Base-by-base conservation (phyloP, 2,888 invertebrate genomes). In the Eristalis intricaria region DNA sequence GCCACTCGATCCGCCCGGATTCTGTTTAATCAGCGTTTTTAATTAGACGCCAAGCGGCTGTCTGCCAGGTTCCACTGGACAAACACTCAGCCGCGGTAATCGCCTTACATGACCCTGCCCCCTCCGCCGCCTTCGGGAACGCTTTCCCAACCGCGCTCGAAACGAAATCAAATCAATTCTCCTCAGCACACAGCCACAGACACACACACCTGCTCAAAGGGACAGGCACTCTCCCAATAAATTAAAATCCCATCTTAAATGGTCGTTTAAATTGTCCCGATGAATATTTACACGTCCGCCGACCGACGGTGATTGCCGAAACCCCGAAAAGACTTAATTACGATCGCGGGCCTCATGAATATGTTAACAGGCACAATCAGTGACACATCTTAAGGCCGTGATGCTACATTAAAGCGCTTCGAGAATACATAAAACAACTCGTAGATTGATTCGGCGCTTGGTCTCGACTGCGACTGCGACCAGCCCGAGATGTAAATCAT, bases 311-410 rank as follows among this genome's bases (percentile, higher is more conserved):
- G 69, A 69, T 68, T 19, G 43, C 76, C 61, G 61, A 68, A 66
- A 60, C 38, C 56, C 38, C 58, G 65, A 40, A 74, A 78, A 69
- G 74, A 75, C 84, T 84, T 80, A 75, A 84, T 84, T 84, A 80
- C 75, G 60, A 43, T 66, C 74, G 70, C 66, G 75, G 70, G 64
- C 65, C 75, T 84, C 80, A 84, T 84, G 84, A 84, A 84, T 84
- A 84, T 80, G 75, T 71, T 70, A 75, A 56, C 66, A 61, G 70
- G 70, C 70, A 60, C 75, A 82, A 76, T 82, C 76, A 71, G 82
- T 68, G 69, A 64, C 83, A 84, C 77, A 74, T 69, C 77, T 77
- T 50, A 26, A 69, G 77, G 77, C 61, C 64, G 60, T 60, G 60
- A 65, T 63, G 77, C 19, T 77, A 69, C 69, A 77, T 77, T 69